These are phyloP conservation scores for Venusia cambrica DNA, from an alignment of 2,888 invertebrate species.

Conservation along the genomic window DNA sequence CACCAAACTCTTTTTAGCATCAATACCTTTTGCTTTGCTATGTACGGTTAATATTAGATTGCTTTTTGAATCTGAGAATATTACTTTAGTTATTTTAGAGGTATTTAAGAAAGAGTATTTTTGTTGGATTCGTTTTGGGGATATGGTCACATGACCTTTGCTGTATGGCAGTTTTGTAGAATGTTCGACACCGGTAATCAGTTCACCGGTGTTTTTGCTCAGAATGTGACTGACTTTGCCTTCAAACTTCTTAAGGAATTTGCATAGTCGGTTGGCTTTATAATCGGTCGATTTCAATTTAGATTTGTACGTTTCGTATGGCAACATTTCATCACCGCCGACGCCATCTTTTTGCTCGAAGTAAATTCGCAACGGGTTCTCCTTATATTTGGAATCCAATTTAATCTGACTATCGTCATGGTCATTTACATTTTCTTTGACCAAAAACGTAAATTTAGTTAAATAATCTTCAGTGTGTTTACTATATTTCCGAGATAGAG, in stretches of 20 bases:
- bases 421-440: conserved; percentile 31
- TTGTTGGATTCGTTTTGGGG: conserved; percentile 39
- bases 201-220: conserved; percentile 48
- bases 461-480: conserved; percentile 48
- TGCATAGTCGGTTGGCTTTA: conserved; percentile 45
- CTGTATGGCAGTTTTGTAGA: conserved; percentile 57
- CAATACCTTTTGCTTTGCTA: conserved; percentile 33
- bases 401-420: conserved; percentile 30
- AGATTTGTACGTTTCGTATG: conserved; percentile 51
- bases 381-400: conserved; percentile 47
- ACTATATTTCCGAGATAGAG: conserved; percentile 34
- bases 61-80: conserved; percentile 54
- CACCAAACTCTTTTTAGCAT: conserved; percentile 43
- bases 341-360: conserved; percentile 72
- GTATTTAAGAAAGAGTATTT: conserved; percentile 42
- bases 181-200: conserved; percentile 42
- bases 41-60: conserved; percentile 62
- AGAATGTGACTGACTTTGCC: conserved; percentile 51
- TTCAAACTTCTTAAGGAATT: conserved; percentile 60
- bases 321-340: conserved; percentile 55
- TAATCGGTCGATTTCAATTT: conserved; percentile 55
- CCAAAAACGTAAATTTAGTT: conserved; percentile 49
- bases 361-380: conserved; percentile 56
- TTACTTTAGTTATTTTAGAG: conserved; percentile 45
- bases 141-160: conserved; percentile 51